phyloP scores from a whole-genome alignment of 2,113 vertebrate genomes.

The Coregonus clupeaformis region DNA sequence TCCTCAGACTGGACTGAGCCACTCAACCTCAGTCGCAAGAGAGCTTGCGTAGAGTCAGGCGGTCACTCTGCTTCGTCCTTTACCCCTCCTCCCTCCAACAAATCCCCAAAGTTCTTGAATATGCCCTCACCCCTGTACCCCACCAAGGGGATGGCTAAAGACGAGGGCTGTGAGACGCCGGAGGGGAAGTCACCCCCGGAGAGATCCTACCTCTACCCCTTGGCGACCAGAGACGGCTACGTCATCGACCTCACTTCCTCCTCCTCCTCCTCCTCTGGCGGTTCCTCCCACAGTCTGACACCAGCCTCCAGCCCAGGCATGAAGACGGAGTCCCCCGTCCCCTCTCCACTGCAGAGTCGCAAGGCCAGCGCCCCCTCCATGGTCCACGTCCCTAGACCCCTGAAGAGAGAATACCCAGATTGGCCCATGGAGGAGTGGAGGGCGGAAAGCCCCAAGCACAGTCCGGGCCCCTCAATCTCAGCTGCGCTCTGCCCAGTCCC shows the following conservation, averaged over 20 bases:
- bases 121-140: constrained; percentile 66
- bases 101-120: constrained; percentile 72
- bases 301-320: neutral
- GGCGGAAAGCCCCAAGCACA: constrained; percentile 14
- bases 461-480: constrained; percentile 4
- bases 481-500: constrained; percentile 3
- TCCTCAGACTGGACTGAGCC: constrained; percentile 64
- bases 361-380: neutral
- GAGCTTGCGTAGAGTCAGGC: neutral
- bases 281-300: constrained; percentile 19
- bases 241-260: constrained; percentile 30
- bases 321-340: neutral
- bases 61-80: constrained; percentile 64
- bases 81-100: constrained; percentile 48
- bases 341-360: neutral
- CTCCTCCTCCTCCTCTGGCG: neutral
- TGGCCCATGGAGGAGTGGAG: neutral
- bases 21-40: constrained; percentile 70
- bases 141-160: constrained; percentile 8
- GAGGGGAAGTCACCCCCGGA: constrained; percentile 4
- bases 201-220: neutral
- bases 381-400: constrained; percentile 13
- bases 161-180: constrained; percentile 33
- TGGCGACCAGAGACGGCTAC: neutral
- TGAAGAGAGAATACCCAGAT: constrained; percentile 20